phyloP scores from a whole-genome alignment of 2,797 vertebrate species.

The Streptopelia turtur region DNA sequence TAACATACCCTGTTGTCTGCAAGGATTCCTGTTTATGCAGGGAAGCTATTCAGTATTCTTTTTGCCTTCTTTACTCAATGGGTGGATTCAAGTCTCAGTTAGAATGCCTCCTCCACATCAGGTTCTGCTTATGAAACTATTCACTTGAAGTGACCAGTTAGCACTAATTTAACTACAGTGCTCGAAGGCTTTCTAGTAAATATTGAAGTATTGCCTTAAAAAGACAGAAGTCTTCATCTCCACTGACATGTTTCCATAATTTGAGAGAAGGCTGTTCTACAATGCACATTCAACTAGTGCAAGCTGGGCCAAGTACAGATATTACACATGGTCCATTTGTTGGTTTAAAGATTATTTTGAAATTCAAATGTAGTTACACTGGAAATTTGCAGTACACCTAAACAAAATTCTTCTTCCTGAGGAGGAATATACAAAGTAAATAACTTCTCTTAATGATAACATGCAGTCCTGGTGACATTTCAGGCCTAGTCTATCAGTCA shows the following conservation, averaged over 20 bases:
- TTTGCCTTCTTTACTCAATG: not conserved
- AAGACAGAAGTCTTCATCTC: not conserved
- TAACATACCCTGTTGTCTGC: not conserved
- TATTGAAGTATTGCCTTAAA: not conserved
- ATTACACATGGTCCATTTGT: not conserved
- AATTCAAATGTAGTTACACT: not conserved
- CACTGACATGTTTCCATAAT: not conserved
- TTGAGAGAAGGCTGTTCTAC: not conserved
- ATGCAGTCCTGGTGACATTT: not conserved
- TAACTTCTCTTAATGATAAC: not conserved
- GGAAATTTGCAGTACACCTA: not conserved
- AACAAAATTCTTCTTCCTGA: not conserved
- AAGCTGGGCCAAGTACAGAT: not conserved
- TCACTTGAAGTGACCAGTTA: not conserved
- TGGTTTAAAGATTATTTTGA: not conserved
- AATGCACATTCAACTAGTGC: not conserved
- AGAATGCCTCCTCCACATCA: not conserved
- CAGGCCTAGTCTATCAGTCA: not conserved
- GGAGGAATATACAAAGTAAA: not conserved
- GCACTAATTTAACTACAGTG: not conserved
- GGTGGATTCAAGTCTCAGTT: not conserved
- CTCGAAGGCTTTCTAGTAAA: conserved; percentile 15
- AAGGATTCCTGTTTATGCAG: not conserved
- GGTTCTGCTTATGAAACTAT: conserved; percentile 5
- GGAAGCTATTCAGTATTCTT: not conserved